Evolutionary conservation across 35 echinoderm and acorn worm genomes (phyloP), one percentile per base, ranked within the genome.

Genomic region (Antedon bifida): DNA sequence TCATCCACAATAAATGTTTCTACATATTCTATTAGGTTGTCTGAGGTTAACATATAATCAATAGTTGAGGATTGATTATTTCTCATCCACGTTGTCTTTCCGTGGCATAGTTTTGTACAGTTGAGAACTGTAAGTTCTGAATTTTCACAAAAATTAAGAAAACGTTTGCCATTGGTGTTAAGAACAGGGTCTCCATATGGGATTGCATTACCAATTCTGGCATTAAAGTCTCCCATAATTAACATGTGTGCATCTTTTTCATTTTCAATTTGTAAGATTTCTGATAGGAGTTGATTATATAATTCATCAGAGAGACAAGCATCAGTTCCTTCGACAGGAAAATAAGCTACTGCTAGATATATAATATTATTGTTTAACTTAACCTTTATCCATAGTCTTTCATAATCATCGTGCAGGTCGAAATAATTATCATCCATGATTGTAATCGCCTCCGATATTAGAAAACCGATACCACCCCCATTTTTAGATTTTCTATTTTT

Each of bases 221-320:
- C 79, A 39, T 81, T 81, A n/a, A 81, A 39, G n/a, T 81, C 79
- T 31, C 79, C 79, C 79, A 81, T 81, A 7, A 81, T 39, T 12
- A 81, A 31, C 30, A 81, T 81, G 30, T 12, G 16, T 14, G 35
- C 3, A 0, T 81, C 30, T 39, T 81, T 39, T 17, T 23, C 14
- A 4, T 81, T 28, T 26, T 81, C 33, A 8, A 44, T 44, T 16
- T 44, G 39, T 44, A 44, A 8, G 16, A 9, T 81, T 34, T 34
- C 33, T 42, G 33, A 81, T 36, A 81, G 36, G 0, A 81, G 29
- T 31, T 42, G 33, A n/a, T 39, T 23, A 81, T 81, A 81, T 31
- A 81, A 21, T 36, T 36, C 79, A 17, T 81, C 35, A 26, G 34
- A 31, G 8, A 81, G 9, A 8, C 44, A 11, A 3, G 35, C 16